Evolutionary conservation across 2,888 invertebrate genomes (phyloP).

Genomic region (Syritta pipiens): DNA sequence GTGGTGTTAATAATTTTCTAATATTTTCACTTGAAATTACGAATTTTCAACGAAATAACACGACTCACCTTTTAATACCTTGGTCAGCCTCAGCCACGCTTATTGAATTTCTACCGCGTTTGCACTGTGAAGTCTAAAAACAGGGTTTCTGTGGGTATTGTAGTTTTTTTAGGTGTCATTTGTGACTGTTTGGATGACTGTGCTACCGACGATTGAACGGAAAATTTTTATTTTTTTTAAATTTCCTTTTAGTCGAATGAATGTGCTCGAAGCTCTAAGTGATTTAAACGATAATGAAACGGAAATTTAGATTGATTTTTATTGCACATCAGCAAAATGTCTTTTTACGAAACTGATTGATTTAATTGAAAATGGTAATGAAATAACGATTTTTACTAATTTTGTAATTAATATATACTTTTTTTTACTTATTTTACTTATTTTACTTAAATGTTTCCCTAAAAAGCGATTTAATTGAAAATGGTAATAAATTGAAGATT

Average conservation of each 20-base stretch:
- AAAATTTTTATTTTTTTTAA: background rate
- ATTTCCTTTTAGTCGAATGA: background rate
- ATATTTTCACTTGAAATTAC: constrained; percentile 40
- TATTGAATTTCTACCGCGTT: constrained; percentile 79
- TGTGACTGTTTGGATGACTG: background rate
- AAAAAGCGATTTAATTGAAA: too few species aligned
- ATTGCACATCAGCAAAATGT: too few species aligned
- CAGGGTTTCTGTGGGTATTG: constrained; percentile 22
- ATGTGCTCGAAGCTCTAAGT: too few species aligned
- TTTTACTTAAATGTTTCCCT: too few species aligned
- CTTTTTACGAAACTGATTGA: too few species aligned
- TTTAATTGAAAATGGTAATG: too few species aligned
- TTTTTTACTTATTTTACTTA: too few species aligned
- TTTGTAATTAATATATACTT: too few species aligned
- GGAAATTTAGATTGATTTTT: too few species aligned
- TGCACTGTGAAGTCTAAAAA: constrained; percentile 44
- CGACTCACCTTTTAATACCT: constrained; percentile 63
- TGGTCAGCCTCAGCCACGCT: constrained; percentile 87
- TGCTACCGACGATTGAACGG: background rate
- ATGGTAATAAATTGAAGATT: too few species aligned
- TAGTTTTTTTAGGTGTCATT: constrained; percentile 39
- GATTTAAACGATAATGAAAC: too few species aligned
- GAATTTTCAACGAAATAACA: constrained; percentile 48
- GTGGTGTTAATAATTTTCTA: constrained; percentile 14
- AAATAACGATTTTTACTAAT: too few species aligned